These are phyloP conservation scores for Omphaloscelis lunosa DNA, from an alignment of 2,888 invertebrate species.

Conservation along the genomic window DNA sequence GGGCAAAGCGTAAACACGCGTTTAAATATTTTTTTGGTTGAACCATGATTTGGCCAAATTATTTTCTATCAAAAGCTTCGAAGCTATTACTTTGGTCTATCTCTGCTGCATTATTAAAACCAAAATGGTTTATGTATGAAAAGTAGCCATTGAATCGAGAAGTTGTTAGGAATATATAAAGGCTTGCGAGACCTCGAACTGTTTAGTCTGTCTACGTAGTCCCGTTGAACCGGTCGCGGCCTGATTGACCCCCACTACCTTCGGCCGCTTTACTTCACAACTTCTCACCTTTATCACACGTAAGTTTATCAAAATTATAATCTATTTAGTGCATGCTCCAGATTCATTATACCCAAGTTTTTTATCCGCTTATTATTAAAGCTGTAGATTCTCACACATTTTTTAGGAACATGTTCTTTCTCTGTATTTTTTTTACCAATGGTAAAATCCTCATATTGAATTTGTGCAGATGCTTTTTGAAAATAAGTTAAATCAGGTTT, in stretches of 20 bases:
- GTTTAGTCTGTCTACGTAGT: conserved; percentile 85
- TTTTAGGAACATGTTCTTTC: background rate
- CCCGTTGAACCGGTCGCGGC: conserved; percentile 83
- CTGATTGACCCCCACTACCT: conserved; percentile 71
- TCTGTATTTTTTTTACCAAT: background rate
- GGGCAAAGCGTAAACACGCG: conserved; percentile 42
- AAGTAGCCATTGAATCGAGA: conserved; percentile 65
- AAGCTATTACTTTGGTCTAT: background rate
- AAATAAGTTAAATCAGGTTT: background rate
- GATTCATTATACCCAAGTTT: conserved; percentile 37
- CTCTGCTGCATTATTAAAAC: conserved; percentile 3
- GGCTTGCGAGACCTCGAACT: conserved; percentile 82
- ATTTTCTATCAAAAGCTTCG: conserved; percentile 13
- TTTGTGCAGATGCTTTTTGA: background rate
- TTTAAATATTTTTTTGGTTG: conserved; percentile 24
- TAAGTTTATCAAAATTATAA: conserved; percentile 73
- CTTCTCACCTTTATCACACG: conserved; percentile 69
- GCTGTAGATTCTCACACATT: conserved; percentile 7
- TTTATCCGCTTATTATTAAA: conserved; percentile 22
- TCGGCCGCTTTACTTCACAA: conserved; percentile 53
- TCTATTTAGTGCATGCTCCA: conserved; percentile 46
- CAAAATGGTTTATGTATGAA: conserved; percentile 42
- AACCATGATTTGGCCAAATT: conserved; percentile 2
- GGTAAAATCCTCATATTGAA: background rate
- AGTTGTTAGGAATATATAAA: conserved; percentile 84